Evolutionary conservation across 1,140 invertebrate species (phyloP).

Genomic region (Drosophila insularis): DNA sequence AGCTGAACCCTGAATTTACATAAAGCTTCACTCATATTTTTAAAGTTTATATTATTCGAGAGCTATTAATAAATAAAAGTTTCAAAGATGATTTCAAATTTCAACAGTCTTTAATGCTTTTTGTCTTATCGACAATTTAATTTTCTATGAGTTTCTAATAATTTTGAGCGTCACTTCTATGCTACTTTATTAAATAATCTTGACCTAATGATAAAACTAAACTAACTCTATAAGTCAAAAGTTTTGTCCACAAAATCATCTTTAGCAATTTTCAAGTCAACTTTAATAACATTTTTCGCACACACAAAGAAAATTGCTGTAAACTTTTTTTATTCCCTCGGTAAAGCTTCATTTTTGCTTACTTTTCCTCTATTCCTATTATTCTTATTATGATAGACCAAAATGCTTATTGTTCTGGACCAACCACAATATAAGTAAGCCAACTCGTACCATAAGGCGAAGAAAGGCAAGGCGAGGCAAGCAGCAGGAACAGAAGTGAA

Average conservation of each 20-base stretch:
- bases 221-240: background rate
- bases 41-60: no score
- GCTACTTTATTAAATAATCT: background rate
- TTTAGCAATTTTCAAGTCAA: slow-evolving; percentile 8
- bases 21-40: no score
- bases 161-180: no score
- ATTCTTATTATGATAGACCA: slow-evolving; percentile 46
- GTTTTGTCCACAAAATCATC: slow-evolving; percentile 4
- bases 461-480: background rate
- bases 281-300: slow-evolving; percentile 10
- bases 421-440: slow-evolving; percentile 12
- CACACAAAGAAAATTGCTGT: slow-evolving; percentile 5
- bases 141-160: no score
- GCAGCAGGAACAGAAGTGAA: slow-evolving; percentile 7
- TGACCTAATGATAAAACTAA: background rate
- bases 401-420: slow-evolving; percentile 58
- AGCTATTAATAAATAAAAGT: no score
- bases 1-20: no score
- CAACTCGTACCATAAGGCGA: slow-evolving; percentile 5
- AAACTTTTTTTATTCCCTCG: slow-evolving; percentile 4
- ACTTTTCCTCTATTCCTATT: slow-evolving; percentile 45
- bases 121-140: no score
- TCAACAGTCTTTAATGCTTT: no score
- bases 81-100: no score
- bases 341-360: slow-evolving; percentile 35